These are phyloP conservation scores for Philaethria dido DNA, from an alignment of 2,888 invertebrate species.

Conservation along the genomic window DNA sequence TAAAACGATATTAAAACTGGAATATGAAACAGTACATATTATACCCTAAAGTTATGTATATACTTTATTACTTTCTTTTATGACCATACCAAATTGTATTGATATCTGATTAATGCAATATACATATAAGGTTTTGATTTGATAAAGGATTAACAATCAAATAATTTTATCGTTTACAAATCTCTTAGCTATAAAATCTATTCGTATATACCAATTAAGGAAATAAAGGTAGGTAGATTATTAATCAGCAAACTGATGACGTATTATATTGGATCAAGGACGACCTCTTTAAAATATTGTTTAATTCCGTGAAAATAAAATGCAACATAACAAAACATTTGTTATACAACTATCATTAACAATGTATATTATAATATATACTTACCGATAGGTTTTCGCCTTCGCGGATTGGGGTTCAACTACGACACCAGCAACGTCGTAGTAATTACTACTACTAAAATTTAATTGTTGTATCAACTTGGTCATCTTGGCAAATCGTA, in stretches of 20 bases:
- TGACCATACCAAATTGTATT: not conserved
- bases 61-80: conserved; percentile 10
- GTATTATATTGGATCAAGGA: conserved; percentile 35
- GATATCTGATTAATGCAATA: not conserved
- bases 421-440: conserved; percentile 60
- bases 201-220: conserved; percentile 3
- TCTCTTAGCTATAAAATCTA: not conserved
- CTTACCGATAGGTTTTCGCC: conserved; percentile 66
- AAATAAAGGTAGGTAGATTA: conserved; percentile 19
- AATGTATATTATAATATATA: conserved; percentile 43
- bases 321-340: not conserved
- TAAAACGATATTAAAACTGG: not conserved
- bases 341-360: conserved; percentile 19
- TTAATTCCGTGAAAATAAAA: not conserved
- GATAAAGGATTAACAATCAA: not conserved
- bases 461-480: conserved; percentile 82
- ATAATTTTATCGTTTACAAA: not conserved
- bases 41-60: not conserved
- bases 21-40: not conserved
- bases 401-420: conserved; percentile 61
- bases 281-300: not conserved
- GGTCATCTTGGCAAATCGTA: conserved; percentile 80
- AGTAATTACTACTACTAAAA: conserved; percentile 82
- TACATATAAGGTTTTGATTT: not conserved
- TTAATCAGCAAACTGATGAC: conserved; percentile 29